Evolutionary conservation across 1,140 invertebrate species (phyloP), one percentile per base, ranked within the genome.

Genomic region (Magallana ariakensis): DNA sequence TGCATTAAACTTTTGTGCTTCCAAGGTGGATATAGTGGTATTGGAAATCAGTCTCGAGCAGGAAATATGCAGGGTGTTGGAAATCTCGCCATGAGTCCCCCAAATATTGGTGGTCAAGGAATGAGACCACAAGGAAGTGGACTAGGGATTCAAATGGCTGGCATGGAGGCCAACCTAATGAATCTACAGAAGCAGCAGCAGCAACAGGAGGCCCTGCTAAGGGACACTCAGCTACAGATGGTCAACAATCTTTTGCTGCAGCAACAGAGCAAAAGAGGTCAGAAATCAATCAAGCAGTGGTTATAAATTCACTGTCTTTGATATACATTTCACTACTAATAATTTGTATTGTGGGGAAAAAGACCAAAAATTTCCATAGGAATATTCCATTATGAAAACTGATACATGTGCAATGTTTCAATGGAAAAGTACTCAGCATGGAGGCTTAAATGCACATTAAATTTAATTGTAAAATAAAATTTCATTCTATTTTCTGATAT

Each of bases 151-250:
- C 66, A 19, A 4, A 75, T 84, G 82, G 70, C 54, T 53, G 83
- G 62, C 4, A 75, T 84, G 82, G 66, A 75, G 11, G 22, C 66
- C 10, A 75, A 75, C 66, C 15, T 75, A 33, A 19, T 75, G 66
- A 75, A 9, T 75, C 66, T 75, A 75, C 66, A 75, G 66, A 75
- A 26, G 11, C 86, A 87, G 26, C 83, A 84, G 54, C 58, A 84
- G 13, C 60, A 66, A 60, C 58, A 60, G 66, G 83, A 60, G 26
- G 83, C 83, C 15, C 15, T 66, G 54, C n/a, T 84, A 8, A 66
- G 83, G 33, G 83, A 84, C 33, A 66, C 83, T 26, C 83, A 84
- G 83, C 83, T 84, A 53, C 83, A 84, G 56, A 46, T 84, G 83
- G 83, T 84, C 58, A 84, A 66, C 66, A 84, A 66, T 54, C 83